phyloP scores from a whole-genome alignment of 2,888 invertebrate genomes.

The Petrolisthes cinctipes region DNA sequence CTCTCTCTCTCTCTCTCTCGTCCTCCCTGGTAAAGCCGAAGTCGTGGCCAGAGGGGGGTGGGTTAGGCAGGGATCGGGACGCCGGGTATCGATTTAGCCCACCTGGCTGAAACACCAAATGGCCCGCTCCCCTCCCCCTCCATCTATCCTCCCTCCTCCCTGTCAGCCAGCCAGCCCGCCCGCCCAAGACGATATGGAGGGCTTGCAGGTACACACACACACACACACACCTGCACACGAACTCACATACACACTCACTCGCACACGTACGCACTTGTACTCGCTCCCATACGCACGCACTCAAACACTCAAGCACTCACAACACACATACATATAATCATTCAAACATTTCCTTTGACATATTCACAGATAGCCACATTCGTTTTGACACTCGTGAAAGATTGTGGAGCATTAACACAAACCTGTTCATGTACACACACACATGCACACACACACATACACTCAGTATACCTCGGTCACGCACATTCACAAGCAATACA shows the following conservation, averaged over 20 bases:
- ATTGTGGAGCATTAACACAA: neutral
- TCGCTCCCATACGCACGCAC: too few relatives aligned
- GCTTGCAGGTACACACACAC: too few relatives aligned
- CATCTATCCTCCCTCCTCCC: slow-evolving; percentile 13
- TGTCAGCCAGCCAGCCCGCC: neutral
- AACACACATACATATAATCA: too few relatives aligned
- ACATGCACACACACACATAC: slow-evolving; percentile 20
- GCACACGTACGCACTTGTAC: too few relatives aligned
- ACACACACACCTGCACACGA: too few relatives aligned
- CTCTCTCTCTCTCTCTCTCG: slow-evolving; percentile 28
- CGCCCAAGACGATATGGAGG: slow-evolving; percentile 24
- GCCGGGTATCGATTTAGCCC: slow-evolving; percentile 50
- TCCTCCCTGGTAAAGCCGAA: too few relatives aligned
- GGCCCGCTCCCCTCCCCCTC: slow-evolving; percentile 29
- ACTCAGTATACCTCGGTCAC: too few relatives aligned
- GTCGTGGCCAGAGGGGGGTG: slow-evolving; percentile 22
- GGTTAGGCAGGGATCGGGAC: slow-evolving; percentile 39
- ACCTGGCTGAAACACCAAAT: slow-evolving; percentile 46
- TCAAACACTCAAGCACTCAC: too few relatives aligned
- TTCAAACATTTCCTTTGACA: too few relatives aligned
- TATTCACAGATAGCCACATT: neutral
- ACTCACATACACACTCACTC: too few relatives aligned
- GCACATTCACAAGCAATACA: too few relatives aligned
- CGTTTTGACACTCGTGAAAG: neutral
- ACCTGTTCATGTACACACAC: slow-evolving; percentile 22